Conservation (phyloP, 2,888 invertebrate genomes). For the Drosophila aldrichi region DNA sequence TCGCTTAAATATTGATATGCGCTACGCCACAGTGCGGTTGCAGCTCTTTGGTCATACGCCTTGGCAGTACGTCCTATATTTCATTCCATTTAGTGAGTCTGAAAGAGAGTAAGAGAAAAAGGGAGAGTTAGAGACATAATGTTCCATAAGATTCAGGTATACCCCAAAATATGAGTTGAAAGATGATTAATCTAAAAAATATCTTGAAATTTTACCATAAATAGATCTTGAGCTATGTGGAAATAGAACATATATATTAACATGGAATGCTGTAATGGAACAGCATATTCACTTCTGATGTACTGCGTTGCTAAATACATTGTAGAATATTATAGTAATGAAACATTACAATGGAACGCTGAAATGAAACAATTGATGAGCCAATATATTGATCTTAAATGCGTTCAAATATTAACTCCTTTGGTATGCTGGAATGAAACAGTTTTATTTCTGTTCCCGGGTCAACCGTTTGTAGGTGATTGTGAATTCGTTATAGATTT, state of each 20-base stretch:
- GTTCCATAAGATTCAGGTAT: background rate
- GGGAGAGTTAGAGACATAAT: background rate
- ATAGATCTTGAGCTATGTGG: background rate
- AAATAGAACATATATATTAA: background rate
- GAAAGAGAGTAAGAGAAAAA: background rate
- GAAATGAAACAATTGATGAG: background rate
- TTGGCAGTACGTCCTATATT: background rate
- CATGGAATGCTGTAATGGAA: background rate
- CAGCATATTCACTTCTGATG: background rate
- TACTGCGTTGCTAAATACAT: background rate
- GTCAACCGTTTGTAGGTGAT: constrained; percentile 3
- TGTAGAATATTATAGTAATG: background rate
- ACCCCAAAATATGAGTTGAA: no score
- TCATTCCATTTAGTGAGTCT: background rate
- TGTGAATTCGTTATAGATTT: constrained; percentile 22
- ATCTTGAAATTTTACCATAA: no score
- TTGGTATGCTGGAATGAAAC: constrained; percentile 3
- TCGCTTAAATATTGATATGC: constrained; percentile 48
- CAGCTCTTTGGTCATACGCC: background rate
- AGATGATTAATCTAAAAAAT: no score
- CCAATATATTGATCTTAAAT: background rate
- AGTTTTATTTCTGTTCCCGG: background rate
- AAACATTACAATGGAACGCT: background rate
- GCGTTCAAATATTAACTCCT: background rate
- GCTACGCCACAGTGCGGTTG: constrained; percentile 31